These are phyloP conservation scores for Hololepta plana DNA, from an alignment of 2,888 invertebrate genomes.

Conservation along the genomic window DNA sequence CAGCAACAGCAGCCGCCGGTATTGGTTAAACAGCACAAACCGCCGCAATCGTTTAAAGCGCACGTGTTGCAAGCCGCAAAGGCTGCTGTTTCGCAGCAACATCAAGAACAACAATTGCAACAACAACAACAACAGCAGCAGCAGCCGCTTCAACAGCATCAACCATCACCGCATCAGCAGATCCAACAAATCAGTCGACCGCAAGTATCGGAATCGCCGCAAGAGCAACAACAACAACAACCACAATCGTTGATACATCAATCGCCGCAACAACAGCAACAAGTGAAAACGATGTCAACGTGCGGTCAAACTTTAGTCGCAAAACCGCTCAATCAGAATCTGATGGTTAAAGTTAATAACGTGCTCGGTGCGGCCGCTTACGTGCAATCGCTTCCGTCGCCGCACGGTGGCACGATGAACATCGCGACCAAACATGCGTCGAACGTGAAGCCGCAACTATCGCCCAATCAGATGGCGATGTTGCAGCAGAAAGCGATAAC, in stretches of 20 bases:
- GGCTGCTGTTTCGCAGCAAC: conserved; percentile 18
- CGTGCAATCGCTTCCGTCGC: too few relatives aligned
- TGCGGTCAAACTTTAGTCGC: too few relatives aligned
- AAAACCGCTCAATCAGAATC: too few relatives aligned
- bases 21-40: conserved; percentile 26
- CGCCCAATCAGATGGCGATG: conserved; percentile 8
- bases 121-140: conserved; percentile 10
- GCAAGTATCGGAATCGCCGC: background rate
- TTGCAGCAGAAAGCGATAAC: too few relatives aligned
- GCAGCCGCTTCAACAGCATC: conserved; percentile 24
- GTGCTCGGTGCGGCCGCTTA: too few relatives aligned
- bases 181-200: conserved; percentile 8
- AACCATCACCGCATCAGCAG: conserved; percentile 22
- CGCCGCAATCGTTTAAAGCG: conserved; percentile 40
- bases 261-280: conserved; percentile 15
- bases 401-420: too few relatives aligned
- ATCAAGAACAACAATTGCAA: conserved; percentile 10
- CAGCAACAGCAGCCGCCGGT: conserved; percentile 8
- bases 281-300: too few relatives aligned
- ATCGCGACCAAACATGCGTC: conserved; percentile 34
- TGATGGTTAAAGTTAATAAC: too few relatives aligned
- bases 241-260: conserved; percentile 25
- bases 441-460: too few relatives aligned
- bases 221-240: conserved; percentile 15
- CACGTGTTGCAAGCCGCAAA: conserved; percentile 35